Evolutionary conservation across 2,797 vertebrate species (phyloP).

Genomic region (Coendou prehensilis): DNA sequence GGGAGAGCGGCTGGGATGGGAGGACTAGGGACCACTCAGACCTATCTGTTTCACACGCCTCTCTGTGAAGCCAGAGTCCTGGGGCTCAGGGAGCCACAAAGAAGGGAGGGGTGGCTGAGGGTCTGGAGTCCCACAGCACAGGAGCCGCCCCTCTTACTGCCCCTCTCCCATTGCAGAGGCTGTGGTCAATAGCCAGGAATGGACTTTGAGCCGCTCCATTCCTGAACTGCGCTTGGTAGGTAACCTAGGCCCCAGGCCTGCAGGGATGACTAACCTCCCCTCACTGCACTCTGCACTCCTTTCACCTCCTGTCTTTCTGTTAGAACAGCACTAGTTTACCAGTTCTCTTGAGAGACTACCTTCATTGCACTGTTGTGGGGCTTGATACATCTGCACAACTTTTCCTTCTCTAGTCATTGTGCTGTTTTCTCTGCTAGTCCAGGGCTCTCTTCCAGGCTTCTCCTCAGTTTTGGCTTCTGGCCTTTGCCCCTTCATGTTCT

Average conservation of each 20-base stretch:
- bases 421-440: neutral
- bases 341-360: neutral
- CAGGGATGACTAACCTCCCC: neutral
- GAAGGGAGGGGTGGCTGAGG: neutral
- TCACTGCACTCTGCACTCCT: neutral
- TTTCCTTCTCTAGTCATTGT: neutral
- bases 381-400: neutral
- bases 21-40: constrained; percentile 77
- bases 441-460: neutral
- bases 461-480: constrained; percentile 30
- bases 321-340: neutral
- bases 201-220: constrained; percentile 95
- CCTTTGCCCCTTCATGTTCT: neutral
- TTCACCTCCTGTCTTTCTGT: neutral
- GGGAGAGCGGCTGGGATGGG: constrained; percentile 72
- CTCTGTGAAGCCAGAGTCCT: constrained; percentile 9
- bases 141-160: constrained; percentile 24
- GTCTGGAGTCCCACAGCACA: neutral
- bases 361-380: neutral
- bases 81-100: neutral
- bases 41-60: neutral
- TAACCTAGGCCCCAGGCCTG: neutral
- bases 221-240: constrained; percentile 97
- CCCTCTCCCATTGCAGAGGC: constrained; percentile 90
- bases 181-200: constrained; percentile 97